Conservation (phyloP, 2,797 vertebrate species). For the Argyrosomus regius region DNA sequence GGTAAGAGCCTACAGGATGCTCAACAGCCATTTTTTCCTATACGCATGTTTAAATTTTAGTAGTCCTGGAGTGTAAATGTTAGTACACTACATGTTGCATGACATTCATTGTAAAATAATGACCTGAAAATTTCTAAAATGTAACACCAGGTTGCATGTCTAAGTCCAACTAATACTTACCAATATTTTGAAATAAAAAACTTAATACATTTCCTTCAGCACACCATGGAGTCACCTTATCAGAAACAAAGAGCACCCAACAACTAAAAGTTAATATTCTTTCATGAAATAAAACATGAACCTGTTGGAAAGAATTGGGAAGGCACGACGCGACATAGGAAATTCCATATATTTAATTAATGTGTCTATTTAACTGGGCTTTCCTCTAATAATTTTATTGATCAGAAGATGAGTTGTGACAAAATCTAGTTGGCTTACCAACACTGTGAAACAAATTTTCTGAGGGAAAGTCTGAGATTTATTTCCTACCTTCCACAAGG, state of each 20-base stretch:
- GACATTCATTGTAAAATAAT: neutral
- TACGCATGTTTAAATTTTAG: neutral
- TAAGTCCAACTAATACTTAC: neutral
- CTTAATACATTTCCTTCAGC: neutral
- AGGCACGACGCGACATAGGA: neutral
- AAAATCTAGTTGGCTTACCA: neutral
- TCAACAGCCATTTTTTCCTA: neutral
- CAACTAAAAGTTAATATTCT: neutral
- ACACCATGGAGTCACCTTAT: neutral
- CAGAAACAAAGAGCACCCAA: neutral
- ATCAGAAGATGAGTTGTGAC: neutral
- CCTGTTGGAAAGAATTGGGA: neutral
- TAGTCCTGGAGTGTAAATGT: neutral
- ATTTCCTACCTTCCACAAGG: neutral
- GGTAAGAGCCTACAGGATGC: conserved; percentile 61
- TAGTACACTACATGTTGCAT: neutral
- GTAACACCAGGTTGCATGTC: neutral
- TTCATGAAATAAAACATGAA: neutral
- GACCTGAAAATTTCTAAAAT: neutral
- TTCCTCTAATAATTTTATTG: neutral
- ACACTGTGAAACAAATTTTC: neutral
- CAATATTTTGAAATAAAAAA: neutral
- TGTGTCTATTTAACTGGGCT: neutral
- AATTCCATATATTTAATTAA: neutral
- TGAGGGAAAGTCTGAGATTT: neutral